Evolutionary conservation across 2,113 vertebrate genomes (phyloP).

Genomic region (Notarius lentiginosus): DNA sequence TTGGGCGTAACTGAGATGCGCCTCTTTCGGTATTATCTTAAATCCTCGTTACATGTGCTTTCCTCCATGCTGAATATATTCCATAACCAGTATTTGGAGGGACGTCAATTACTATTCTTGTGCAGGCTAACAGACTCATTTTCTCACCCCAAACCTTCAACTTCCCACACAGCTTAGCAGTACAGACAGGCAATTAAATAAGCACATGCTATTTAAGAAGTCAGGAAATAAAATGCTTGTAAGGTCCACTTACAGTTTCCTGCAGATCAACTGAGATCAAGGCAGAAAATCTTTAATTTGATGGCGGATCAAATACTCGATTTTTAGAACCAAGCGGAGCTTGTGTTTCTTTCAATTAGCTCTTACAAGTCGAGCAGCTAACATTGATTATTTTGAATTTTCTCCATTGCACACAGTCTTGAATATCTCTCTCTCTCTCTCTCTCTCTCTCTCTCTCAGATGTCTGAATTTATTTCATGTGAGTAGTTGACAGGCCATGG

Average conservation of each 20-base stretch:
- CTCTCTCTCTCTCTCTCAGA: conserved; percentile 1
- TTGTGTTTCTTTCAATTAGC: conserved; percentile 32
- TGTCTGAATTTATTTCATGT: conserved; percentile 30
- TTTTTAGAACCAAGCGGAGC: neutral
- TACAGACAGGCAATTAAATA: conserved; percentile 11
- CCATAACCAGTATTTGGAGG: neutral
- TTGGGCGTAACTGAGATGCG: neutral
- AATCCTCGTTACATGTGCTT: neutral
- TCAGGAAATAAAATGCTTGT: conserved; percentile 5
- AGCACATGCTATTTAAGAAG: conserved; percentile 14
- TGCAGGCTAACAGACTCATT: neutral
- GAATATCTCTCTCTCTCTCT: neutral
- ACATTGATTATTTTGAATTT: conserved; percentile 31
- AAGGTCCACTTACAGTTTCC: conserved; percentile 7
- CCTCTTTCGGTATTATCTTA: neutral
- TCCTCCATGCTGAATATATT: neutral
- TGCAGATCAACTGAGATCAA: neutral
- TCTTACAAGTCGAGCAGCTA: conserved; percentile 12
- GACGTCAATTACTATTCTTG: neutral
- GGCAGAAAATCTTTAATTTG: conserved; percentile 35
- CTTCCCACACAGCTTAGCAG: conserved; percentile 3
- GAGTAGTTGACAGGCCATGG: conserved; percentile 25
- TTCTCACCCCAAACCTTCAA: neutral
- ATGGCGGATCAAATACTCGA: conserved; percentile 6
- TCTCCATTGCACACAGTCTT: neutral